Base-by-base conservation (phyloP, 2,888 invertebrate genomes). In the Cryptus armator region DNA sequence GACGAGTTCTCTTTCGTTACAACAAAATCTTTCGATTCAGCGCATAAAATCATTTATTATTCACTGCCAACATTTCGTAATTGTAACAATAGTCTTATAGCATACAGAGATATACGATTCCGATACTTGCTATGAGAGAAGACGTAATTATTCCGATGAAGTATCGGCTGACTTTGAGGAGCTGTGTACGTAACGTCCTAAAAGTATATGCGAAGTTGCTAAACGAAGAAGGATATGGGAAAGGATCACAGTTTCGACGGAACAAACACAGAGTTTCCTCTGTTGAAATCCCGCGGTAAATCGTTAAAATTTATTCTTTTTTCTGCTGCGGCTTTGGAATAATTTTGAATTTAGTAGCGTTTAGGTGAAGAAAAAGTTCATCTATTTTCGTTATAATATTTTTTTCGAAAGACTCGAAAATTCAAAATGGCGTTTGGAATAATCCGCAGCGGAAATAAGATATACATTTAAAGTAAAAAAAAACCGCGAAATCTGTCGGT, bases 61-160 rank as follows among this genome's bases (percentile, higher is more conserved):
- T n/a, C 44, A n/a, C 44, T 29, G 44, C 24, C 72, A 74, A 46
- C 72, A 59, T 59, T 46, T 74, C 32, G 59, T 46, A 62, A 46
- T 16, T 44, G 59, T 44, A 72, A 72, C 72, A 72, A 59, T 62
- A 62, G 72, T 32, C 72, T 59, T 46, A 62, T 29, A 46, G 44
- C 59, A 24, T 19, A 53, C 43, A 32, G 51, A 43, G 37, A 37
- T 37, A 37, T 56, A 56, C 32, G 67, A 59, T 5, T 72, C 44
- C 24, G 59, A 44, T 43, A 70, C 43, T 70, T 24, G 67, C 51
- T 70, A 70, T 37, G 51, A 70, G 75, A 81, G 81, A 81, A 81
- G 81, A 83, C 82, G 51, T 64, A 59, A 62, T 46, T 71, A 62
- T 67, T 66, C 56, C 66, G 37, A 71, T 66, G 68, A 68, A 62